Evolutionary conservation across 2,797 vertebrate genomes (phyloP).

Genomic region (Smutsia temminckii): DNA sequence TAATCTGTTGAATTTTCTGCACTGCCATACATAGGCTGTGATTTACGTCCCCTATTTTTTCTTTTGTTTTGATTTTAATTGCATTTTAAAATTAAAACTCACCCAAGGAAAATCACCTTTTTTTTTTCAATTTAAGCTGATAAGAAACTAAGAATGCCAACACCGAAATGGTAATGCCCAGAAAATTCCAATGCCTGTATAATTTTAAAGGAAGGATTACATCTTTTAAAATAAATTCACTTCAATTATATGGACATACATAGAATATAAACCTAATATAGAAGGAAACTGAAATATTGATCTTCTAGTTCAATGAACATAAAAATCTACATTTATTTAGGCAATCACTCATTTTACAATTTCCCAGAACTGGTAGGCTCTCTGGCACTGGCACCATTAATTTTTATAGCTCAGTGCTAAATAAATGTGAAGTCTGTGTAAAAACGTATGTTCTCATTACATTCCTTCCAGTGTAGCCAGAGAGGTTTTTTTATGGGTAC

Average conservation of each 20-base stretch:
- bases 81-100: conserved; percentile 35
- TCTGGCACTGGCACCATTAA: conserved; percentile 47
- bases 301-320: conserved; percentile 45
- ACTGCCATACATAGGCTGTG: neutral
- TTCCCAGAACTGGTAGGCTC: conserved; percentile 59
- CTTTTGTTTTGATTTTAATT: conserved; percentile 21
- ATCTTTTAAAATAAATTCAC: conserved; percentile 37
- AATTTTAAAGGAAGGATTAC: conserved; percentile 22
- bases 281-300: conserved; percentile 64
- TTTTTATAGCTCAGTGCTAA: conserved; percentile 64
- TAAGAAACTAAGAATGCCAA: conserved; percentile 12
- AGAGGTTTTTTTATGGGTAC: neutral
- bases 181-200: neutral
- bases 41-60: conserved; percentile 42
- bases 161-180: neutral
- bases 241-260: neutral
- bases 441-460: neutral
- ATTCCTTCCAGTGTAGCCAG: neutral
- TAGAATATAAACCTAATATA: conserved; percentile 32
- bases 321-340: conserved; percentile 48
- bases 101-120: neutral
- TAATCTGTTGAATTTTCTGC: neutral
- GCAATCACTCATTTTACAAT: conserved; percentile 64
- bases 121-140: neutral
- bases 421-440: neutral